Evolutionary conservation across 37 sponge, comb jelly and placozoan genomes (phyloP).

Genomic region (Haliclona indistincta): DNA sequence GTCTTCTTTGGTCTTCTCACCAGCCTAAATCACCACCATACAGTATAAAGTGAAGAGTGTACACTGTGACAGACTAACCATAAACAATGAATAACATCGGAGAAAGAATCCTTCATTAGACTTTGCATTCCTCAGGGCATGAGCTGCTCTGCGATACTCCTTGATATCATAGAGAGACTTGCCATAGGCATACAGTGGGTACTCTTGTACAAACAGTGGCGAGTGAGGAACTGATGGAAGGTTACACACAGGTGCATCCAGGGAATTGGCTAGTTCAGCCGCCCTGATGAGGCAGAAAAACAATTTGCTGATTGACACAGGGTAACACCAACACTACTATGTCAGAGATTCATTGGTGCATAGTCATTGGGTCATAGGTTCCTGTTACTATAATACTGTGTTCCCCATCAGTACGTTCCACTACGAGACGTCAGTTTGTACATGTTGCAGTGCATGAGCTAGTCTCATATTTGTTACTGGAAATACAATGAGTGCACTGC

Average conservation of each 20-base stretch:
- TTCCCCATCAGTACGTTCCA: too few species aligned
- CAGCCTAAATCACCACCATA: constrained; percentile 46
- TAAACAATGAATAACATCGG: constrained; percentile 57
- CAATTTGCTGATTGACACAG: neutral
- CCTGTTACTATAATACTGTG: too few species aligned
- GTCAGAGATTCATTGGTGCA: too few species aligned
- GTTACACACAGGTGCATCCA: constrained; percentile 4
- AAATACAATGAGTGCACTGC: too few species aligned
- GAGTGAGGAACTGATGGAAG: constrained; percentile 23
- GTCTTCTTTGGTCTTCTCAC: constrained; percentile 79
- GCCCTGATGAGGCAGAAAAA: constrained; percentile 32
- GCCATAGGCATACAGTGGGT: constrained; percentile 24
- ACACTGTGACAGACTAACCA: constrained; percentile 32
- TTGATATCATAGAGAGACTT: constrained; percentile 65
- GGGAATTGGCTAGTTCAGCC: constrained; percentile 65
- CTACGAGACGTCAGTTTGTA: too few species aligned
- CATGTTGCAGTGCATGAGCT: too few species aligned
- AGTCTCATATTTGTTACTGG: too few species aligned
- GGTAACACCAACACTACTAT: neutral
- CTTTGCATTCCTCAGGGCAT: constrained; percentile 42
- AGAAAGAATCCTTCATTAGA: constrained; percentile 68
- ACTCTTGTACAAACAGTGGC: constrained; percentile 21
- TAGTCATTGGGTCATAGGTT: too few species aligned
- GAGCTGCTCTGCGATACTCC: constrained; percentile 68
- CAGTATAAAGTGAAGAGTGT: neutral